phyloP scores from a whole-genome alignment of 2,113 vertebrate genomes.

The Sturnus vulgaris region DNA sequence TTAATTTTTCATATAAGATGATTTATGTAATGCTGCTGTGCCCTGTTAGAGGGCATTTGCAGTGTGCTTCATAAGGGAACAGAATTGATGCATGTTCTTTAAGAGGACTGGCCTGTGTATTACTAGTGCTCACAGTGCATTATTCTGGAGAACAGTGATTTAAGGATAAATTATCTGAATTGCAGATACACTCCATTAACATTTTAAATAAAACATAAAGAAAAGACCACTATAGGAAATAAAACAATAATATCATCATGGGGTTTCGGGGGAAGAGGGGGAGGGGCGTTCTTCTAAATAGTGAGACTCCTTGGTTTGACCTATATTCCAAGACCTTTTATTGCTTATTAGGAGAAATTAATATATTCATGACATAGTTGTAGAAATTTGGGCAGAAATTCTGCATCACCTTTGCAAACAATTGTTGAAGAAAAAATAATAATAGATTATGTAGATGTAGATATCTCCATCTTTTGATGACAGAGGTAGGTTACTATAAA shows the following conservation, averaged over 20 bases:
- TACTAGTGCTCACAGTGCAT: constrained; percentile 63
- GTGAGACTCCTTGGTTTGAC: not conserved
- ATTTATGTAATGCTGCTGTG: constrained; percentile 79
- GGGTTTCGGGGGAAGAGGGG: not conserved
- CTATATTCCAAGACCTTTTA: not conserved
- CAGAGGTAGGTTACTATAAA: not conserved
- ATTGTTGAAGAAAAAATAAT: constrained; percentile 9
- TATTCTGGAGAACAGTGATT: constrained; percentile 70
- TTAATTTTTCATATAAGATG: constrained; percentile 86
- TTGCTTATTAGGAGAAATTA: not conserved
- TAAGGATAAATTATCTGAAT: constrained; percentile 77
- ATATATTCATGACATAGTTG: not conserved
- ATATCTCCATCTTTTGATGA: not conserved
- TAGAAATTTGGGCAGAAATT: not conserved
- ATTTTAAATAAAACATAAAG: constrained; percentile 82
- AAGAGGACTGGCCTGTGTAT: constrained; percentile 66
- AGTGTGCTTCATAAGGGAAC: constrained; percentile 64
- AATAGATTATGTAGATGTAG: not conserved
- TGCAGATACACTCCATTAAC: constrained; percentile 75
- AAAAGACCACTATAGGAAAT: constrained; percentile 50
- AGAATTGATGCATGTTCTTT: constrained; percentile 74
- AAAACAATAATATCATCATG: constrained; percentile 12
- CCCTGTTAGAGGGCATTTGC: constrained; percentile 80
- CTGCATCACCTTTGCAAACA: not conserved
- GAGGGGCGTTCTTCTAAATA: not conserved